Evolutionary conservation across 2,113 vertebrate species (phyloP), one percentile per base, ranked within the genome.

Genomic region (Nibea albiflora): DNA sequence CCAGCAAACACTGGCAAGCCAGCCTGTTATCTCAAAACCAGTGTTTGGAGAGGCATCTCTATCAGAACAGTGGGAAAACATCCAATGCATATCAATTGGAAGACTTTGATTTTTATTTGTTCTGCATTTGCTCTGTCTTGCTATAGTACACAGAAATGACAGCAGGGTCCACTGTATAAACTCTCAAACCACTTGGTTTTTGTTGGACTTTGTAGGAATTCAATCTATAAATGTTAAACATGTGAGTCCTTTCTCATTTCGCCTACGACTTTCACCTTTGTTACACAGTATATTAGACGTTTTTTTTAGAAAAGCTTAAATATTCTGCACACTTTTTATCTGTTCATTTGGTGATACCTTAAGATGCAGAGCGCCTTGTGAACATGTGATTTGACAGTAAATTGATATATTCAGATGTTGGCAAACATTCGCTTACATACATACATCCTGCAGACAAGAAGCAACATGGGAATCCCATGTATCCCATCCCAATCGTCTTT

Each of bases 11-110:
- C 77, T 57, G 81, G 62, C 79, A 39, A 84, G 61, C 76, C 74
- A 39, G 83, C 66, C 67, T 11, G 81, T 93, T 92, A 93, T 93
- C 92, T 93, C 61, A 72, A 78, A 85, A 88, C 88, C 78, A 80
- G 83, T 92, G 89, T 93, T 93, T 93, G 93, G 87, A 93, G 92
- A 94, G 71, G 88, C 88, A 86, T 89, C 87, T 92, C 84, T 89
- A 90, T 91, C 85, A 79, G 86, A 92, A 92, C 84, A 85, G 79
- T 85, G 81, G 70, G 70, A 84, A 88, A 88, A 87, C 90, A 89
- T 89, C 85, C 85, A 92, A 92, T 94, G 94, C 90, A 93, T 93
- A 93, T 82, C 85, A 93, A 92, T 88, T 77, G 85, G 80, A 88
- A 78, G 60, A 75, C 85, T 89, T 58, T 68, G 80, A 91, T 88